Evolutionary conservation across 2,888 invertebrate genomes (phyloP).

Genomic region (Tolmerus cingulatus): DNA sequence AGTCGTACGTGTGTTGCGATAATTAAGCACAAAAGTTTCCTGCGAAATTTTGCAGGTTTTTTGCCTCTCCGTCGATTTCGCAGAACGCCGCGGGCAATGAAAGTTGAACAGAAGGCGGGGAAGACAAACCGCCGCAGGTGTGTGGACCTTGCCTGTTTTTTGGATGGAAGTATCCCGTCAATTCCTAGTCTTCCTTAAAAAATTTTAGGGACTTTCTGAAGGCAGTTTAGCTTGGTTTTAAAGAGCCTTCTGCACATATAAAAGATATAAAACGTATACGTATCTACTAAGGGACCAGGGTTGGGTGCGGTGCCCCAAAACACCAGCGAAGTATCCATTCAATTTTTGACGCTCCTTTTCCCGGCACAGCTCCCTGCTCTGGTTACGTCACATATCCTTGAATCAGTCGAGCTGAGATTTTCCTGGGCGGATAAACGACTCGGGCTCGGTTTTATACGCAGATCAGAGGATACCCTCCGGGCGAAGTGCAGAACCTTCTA

Average conservation of each 20-base stretch:
- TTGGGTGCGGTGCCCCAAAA: not conserved
- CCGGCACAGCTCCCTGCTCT: not conserved
- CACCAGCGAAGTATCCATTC: not conserved
- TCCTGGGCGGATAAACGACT: not conserved
- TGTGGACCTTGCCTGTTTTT: not conserved
- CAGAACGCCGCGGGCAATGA: not conserved
- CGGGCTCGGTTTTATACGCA: not conserved
- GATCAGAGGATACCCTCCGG: not conserved
- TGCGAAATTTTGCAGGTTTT: not conserved
- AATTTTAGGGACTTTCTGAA: not conserved
- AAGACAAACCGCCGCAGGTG: conserved; percentile 7
- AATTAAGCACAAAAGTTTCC: not conserved
- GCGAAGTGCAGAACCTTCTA: not conserved
- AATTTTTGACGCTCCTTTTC: not conserved
- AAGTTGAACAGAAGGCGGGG: not conserved
- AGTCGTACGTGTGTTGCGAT: not conserved
- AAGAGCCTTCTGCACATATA: not conserved
- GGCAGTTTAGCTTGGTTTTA: not conserved
- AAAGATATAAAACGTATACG: not conserved
- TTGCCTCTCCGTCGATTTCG: not conserved
- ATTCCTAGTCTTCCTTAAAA: not conserved
- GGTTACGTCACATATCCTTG: not conserved
- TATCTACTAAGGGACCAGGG: not conserved
- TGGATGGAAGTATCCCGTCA: not conserved
- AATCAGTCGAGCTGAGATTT: not conserved